Evolutionary conservation across 2,888 invertebrate species (phyloP).

Genomic region (Polyploca ridens): DNA sequence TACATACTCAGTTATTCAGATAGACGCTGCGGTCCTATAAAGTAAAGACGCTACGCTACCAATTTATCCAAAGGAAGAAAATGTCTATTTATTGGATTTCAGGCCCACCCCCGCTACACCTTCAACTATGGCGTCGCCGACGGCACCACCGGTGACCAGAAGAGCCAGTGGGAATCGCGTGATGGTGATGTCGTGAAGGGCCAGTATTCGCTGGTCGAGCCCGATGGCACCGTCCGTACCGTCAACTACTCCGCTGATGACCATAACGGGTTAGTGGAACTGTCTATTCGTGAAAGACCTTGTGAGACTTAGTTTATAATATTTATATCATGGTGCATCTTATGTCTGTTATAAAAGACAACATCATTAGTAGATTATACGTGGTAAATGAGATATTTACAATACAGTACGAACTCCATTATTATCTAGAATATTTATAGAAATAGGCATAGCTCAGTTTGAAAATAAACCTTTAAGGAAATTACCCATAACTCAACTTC

Average conservation of each 20-base stretch:
- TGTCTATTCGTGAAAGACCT: no score
- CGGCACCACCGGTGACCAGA: constrained; percentile 86
- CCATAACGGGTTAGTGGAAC: constrained; percentile 80
- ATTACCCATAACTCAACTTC: constrained; percentile 22
- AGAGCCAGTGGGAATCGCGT: constrained; percentile 85
- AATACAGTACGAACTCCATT: no score
- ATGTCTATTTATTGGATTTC: constrained; percentile 27
- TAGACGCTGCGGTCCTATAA: no score
- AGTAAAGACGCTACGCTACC: no score
- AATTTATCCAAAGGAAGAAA: neutral
- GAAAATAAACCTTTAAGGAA: no score
- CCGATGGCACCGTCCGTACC: constrained; percentile 85
- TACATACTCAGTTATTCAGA: no score
- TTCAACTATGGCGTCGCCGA: constrained; percentile 87
- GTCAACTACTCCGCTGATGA: constrained; percentile 86
- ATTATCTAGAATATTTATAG: neutral
- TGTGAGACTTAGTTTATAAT: no score
- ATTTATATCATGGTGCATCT: no score
- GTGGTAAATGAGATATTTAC: no score
- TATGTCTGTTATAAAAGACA: no score
- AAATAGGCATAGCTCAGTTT: no score
- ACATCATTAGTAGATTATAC: no score
- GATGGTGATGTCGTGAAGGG: constrained; percentile 88
- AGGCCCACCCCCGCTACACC: constrained; percentile 86
- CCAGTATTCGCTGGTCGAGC: constrained; percentile 86